phyloP scores from a whole-genome alignment of 2,113 vertebrate genomes.

The Bubo blakistoni region DNA sequence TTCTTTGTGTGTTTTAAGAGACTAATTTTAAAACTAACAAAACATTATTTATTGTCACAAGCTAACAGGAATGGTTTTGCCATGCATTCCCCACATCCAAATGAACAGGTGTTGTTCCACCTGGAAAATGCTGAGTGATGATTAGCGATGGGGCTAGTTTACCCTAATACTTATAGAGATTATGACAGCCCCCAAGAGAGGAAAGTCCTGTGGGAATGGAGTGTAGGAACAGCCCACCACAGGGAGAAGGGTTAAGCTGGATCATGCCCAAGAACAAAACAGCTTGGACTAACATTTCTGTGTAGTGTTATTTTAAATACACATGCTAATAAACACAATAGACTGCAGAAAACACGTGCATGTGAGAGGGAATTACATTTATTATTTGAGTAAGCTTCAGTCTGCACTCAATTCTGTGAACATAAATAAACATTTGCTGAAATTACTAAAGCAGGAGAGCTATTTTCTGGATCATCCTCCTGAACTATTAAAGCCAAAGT shows the following conservation, averaged over 20 bases:
- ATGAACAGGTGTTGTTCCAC: neutral
- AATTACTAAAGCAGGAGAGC: neutral
- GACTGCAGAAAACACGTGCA: neutral
- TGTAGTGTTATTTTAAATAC: neutral
- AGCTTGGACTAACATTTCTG: neutral
- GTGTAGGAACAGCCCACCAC: neutral
- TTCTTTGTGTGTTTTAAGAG: neutral
- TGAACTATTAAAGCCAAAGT: conserved; percentile 2
- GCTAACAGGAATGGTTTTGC: neutral
- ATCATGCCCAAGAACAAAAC: neutral
- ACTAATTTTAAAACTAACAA: conserved; percentile 1
- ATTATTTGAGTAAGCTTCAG: neutral
- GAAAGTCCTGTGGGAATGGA: neutral
- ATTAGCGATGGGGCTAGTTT: neutral
- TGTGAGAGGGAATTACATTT: neutral
- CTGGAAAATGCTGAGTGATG: neutral
- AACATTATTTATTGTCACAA: neutral
- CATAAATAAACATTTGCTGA: neutral
- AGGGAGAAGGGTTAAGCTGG: neutral
- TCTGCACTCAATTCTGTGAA: neutral
- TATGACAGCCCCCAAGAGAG: neutral
- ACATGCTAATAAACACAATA: neutral
- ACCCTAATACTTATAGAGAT: neutral
- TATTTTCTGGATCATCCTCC: conserved; percentile 20
- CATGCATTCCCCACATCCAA: neutral